Evolutionary conservation across 2,113 vertebrate genomes (phyloP), one percentile per base, ranked within the genome.

Genomic region (Lota lota): DNA sequence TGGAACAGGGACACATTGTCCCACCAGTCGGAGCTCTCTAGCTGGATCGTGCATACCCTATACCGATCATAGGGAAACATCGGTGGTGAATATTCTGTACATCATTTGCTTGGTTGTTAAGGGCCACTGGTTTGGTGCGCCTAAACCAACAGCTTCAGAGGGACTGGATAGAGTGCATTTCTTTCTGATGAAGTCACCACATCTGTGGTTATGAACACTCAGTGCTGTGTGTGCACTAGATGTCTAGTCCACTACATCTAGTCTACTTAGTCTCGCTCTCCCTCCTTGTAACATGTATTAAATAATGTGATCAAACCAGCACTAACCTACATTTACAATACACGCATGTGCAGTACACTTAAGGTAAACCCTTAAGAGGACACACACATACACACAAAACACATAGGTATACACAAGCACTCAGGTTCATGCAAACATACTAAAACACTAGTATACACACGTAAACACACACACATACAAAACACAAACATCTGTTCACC

Each of bases 151-250:
- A 33, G 66, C 5, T 67, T 74, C 40, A 18, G 69, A 81, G 83
- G 68, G 66, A 62, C 57, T 60, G 73, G 78, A 82, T 61, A n/a
- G 77, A 76, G 73, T 17, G 50, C 80, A 90, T 90, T 84, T 86
- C 72, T 79, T 40, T 77, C 71, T 40, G 78, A 75, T 90, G 87
- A 90, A 85, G 83, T 90, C 88, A 90, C 86, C 79, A 85, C 87
- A 86, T 88, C 82, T 86, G 88, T 65, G 85, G 86, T 77, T 79
- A 67, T 66, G 77, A 83, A 58, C 73, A 50, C 73, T 79, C 65
- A 62, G 78, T 64, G 40, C 73, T 73, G 70, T 75, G 73, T 72
- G 79, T 18, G 17, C 76, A 28, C 75, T 83, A 72, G 57, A 53
- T 51, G 71, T 79, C 68, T 28, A 28, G 28, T 28, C 28, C 28